Evolutionary conservation across 2,797 vertebrate species (phyloP).

Genomic region (Tragopan temminckii): DNA sequence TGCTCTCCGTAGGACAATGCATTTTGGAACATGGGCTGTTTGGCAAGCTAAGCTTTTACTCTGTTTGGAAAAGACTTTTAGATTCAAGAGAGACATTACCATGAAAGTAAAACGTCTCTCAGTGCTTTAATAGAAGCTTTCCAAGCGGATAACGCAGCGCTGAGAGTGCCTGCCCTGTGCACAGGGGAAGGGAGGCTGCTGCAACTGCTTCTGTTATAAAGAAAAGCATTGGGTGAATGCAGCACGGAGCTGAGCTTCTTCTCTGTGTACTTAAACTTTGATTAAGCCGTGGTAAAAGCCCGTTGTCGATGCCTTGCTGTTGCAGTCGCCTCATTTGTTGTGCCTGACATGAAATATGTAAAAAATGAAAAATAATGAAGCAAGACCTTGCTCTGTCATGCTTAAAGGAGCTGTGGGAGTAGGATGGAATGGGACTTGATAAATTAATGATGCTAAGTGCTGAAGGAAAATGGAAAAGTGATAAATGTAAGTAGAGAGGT

Average conservation of each 20-base stretch:
- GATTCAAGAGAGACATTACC: background rate
- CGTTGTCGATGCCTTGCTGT: background rate
- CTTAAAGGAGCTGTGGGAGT: slow-evolving; percentile 59
- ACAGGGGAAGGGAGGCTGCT: background rate
- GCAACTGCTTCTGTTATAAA: rapidly evolving
- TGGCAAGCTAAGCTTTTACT: background rate
- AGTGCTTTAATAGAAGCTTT: background rate
- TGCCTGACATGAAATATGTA: slow-evolving; percentile 36
- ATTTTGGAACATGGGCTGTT: background rate
- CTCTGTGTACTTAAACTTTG: background rate
- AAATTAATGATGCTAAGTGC: slow-evolving; percentile 71
- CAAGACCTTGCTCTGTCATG: slow-evolving; percentile 57
- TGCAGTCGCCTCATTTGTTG: slow-evolving; percentile 30
- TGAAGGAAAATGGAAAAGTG: slow-evolving; percentile 53
- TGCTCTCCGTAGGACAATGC: background rate
- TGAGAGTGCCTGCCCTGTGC: background rate
- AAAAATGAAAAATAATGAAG: slow-evolving; percentile 45
- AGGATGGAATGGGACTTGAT: slow-evolving; percentile 45
- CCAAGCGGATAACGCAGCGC: background rate
- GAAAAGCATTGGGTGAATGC: background rate
- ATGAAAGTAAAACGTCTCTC: background rate
- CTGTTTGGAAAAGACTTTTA: background rate
- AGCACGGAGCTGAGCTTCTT: background rate
- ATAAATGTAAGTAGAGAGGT: slow-evolving; percentile 52
- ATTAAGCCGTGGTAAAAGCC: background rate